Conservation (phyloP, 2,888 invertebrate species). For the Eristalis intricaria region DNA sequence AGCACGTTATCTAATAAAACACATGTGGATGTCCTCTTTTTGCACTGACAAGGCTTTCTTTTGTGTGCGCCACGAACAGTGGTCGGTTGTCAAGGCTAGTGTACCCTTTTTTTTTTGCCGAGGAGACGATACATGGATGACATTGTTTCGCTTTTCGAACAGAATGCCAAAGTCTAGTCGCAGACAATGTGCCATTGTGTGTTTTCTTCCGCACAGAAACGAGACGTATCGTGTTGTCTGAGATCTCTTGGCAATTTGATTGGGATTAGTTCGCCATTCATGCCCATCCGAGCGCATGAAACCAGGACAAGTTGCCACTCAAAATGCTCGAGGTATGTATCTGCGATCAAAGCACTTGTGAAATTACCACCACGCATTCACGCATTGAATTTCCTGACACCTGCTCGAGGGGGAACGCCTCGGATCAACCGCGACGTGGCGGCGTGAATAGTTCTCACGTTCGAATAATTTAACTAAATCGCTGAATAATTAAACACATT, state of each 20-base stretch:
- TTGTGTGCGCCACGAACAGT: slow-evolving; percentile 37
- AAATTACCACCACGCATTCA: slow-evolving; percentile 56
- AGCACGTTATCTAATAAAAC: slow-evolving; percentile 72
- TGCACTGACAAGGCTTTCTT: slow-evolving; percentile 58
- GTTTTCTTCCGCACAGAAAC: slow-evolving; percentile 28
- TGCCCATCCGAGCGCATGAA: background rate
- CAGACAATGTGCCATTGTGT: slow-evolving; percentile 49
- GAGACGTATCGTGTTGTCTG: slow-evolving; percentile 47
- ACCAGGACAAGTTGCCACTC: slow-evolving; percentile 38
- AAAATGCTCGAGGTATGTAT: slow-evolving; percentile 64
- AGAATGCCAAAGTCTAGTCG: slow-evolving; percentile 48
- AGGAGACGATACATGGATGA: slow-evolving; percentile 50
- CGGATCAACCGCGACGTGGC: slow-evolving; percentile 2
- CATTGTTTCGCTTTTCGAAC: slow-evolving; percentile 55
- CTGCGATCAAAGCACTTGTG: slow-evolving; percentile 64
- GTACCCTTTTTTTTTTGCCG: slow-evolving; percentile 10
- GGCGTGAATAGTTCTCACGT: slow-evolving; percentile 68
- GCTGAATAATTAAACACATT: slow-evolving; percentile 71
- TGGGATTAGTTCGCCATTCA: slow-evolving; percentile 24
- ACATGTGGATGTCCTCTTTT: slow-evolving; percentile 63
- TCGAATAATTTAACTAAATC: slow-evolving; percentile 70
- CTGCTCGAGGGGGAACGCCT: slow-evolving; percentile 30
- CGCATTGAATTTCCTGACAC: slow-evolving; percentile 21
- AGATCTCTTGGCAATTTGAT: slow-evolving; percentile 37
- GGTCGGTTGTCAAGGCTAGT: slow-evolving; percentile 33